Percentiles rank a stretch among this genome's conserved stretches.
Conservation (phyloP, 2,888 invertebrate genomes). For the Taphrorychus bicolor region DNA sequence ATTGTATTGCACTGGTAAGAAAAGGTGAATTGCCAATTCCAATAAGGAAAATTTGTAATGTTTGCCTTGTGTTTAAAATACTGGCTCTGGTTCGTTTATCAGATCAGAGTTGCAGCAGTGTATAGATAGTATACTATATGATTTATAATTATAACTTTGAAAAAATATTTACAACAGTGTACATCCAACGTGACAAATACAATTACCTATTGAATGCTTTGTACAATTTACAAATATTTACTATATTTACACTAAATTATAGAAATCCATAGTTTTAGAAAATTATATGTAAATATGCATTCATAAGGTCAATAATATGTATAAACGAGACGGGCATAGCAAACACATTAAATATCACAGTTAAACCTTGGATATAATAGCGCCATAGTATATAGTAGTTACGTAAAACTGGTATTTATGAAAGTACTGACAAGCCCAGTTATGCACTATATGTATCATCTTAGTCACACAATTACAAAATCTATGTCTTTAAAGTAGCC, state of each 20-base stretch:
- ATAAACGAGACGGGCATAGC: constrained; percentile 42
- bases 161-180: not conserved
- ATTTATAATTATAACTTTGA: no score
- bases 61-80: no score
- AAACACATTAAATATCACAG: constrained; percentile 54
- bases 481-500: no score
- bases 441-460: no score
- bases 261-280: constrained; percentile 19
- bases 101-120: no score
- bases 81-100: no score
- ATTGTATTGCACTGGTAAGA: not conserved
- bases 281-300: constrained; percentile 10
- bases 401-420: constrained; percentile 4
- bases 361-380: constrained; percentile 43
- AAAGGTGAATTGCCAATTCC: no score
- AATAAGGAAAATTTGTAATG: no score
- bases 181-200: not conserved
- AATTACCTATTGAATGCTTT: constrained; percentile 14
- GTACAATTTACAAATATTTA: constrained; percentile 31
- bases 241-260: constrained; percentile 26
- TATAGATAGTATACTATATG: no score
- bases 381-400: constrained; percentile 15
- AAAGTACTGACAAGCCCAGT: not conserved
- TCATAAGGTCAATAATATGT: constrained; percentile 2
- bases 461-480: no score